phyloP scores from a whole-genome alignment of 2,797 vertebrate genomes.

The Sciurus carolinensis region DNA sequence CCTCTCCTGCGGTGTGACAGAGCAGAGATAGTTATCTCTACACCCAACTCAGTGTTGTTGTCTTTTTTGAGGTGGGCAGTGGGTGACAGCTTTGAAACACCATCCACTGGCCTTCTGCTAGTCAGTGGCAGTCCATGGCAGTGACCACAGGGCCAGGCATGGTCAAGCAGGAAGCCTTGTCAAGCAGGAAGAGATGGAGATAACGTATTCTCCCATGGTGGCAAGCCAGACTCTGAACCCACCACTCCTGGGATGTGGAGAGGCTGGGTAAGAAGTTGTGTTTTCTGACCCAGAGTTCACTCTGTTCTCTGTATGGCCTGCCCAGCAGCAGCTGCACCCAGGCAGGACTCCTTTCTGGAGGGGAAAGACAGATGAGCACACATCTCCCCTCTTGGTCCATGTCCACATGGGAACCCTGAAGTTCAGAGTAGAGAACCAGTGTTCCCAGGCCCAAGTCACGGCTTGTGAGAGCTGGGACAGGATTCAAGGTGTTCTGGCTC shows the following conservation, averaged over 20 bases:
- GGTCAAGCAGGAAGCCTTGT: neutral
- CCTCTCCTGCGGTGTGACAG: constrained; percentile 21
- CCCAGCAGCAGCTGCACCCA: neutral
- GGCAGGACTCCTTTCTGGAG: neutral
- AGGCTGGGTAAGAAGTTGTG: neutral
- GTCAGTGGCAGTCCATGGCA: neutral
- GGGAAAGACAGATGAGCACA: neutral
- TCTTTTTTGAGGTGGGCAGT: neutral
- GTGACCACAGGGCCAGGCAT: neutral
- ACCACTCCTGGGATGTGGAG: neutral
- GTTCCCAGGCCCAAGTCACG: neutral
- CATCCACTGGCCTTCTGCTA: neutral
- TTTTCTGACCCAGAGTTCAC: neutral
- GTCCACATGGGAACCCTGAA: neutral
- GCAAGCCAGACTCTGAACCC: neutral
- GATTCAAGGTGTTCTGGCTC: neutral
- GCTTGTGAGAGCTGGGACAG: neutral
- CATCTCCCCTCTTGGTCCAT: neutral
- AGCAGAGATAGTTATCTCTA: constrained; percentile 67
- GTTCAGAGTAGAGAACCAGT: neutral
- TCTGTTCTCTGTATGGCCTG: neutral
- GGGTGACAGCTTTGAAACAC: constrained; percentile 74
- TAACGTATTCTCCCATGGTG: accelerated
- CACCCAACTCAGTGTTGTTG: neutral
- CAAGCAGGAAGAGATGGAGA: neutral